phyloP scores from a whole-genome alignment of 2,797 vertebrate species.

The Pempheris klunzingeri region DNA sequence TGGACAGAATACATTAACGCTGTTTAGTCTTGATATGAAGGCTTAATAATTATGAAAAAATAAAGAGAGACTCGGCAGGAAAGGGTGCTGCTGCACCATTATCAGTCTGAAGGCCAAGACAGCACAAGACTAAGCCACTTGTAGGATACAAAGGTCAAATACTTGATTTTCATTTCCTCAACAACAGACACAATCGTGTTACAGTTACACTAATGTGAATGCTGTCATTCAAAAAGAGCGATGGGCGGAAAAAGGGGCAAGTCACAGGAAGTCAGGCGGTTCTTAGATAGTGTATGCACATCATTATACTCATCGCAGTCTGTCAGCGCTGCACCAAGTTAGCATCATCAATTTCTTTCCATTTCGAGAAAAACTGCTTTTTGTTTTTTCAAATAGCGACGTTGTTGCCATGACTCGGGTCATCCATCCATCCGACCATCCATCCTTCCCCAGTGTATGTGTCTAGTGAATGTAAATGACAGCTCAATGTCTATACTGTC shows the following conservation, averaged over 20 bases:
- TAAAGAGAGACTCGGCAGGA: conserved; percentile 38
- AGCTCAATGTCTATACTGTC: conserved; percentile 79
- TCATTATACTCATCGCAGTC: conserved; percentile 76
- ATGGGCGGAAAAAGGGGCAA: conserved; percentile 69
- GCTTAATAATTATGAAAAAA: conserved; percentile 59
- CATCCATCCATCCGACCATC: conserved; percentile 73
- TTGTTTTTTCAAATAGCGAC: conserved; percentile 76
- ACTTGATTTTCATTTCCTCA: conserved; percentile 83
- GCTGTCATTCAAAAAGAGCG: conserved; percentile 73
- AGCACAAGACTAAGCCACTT: conserved; percentile 75
- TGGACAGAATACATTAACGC: conserved; percentile 70
- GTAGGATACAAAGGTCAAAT: conserved; percentile 83
- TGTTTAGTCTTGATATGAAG: conserved; percentile 65
- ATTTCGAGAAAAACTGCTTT: conserved; percentile 72
- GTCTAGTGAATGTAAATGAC: conserved; percentile 84
- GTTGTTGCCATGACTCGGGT: conserved; percentile 81
- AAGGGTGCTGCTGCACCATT: conserved; percentile 46
- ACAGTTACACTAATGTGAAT: conserved; percentile 76
- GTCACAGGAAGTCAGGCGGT: conserved; percentile 74
- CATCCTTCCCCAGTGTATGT: conserved; percentile 70
- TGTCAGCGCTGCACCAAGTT: conserved; percentile 56
- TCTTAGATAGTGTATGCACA: conserved; percentile 61
- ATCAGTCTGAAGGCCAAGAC: conserved; percentile 56
- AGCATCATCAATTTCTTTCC: conserved; percentile 79
- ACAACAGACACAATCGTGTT: conserved; percentile 74